Conservation (phyloP, 2,113 vertebrate genomes). For the Cryptotis parvus region DNA sequence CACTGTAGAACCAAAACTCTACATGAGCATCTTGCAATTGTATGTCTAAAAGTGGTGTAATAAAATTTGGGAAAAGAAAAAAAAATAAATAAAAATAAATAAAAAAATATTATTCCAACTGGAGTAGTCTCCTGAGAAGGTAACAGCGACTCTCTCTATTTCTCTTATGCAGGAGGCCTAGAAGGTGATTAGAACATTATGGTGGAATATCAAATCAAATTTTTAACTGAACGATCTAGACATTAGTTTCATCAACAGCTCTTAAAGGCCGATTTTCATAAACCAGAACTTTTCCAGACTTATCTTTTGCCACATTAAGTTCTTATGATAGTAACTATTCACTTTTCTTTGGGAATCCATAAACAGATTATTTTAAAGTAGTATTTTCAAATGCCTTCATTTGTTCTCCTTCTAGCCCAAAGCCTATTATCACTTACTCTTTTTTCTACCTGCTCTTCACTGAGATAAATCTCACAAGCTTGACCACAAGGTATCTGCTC, state of each 20-base stretch:
- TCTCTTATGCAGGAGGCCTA: not conserved
- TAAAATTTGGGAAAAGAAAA: too few relatives aligned
- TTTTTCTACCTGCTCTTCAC: not conserved
- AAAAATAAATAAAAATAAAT: too few relatives aligned
- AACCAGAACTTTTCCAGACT: not conserved
- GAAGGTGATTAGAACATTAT: not conserved
- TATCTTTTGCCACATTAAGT: not conserved
- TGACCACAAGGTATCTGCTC: not conserved
- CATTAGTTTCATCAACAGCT: not conserved
- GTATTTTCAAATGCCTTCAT: slow-evolving; percentile 41
- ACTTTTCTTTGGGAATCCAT: not conserved
- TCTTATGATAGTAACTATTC: not conserved
- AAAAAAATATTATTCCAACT: not conserved
- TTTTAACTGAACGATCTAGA: not conserved
- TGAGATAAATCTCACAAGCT: not conserved
- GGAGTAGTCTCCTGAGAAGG: not conserved
- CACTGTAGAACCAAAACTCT: too few relatives aligned
- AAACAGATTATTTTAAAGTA: not conserved
- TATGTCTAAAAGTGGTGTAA: too few relatives aligned
- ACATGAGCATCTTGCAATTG: too few relatives aligned
- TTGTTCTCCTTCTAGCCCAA: not conserved
- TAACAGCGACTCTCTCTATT: not conserved
- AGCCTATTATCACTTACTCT: not conserved
- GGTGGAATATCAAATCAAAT: not conserved
- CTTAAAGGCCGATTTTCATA: not conserved